Evolutionary conservation across 2,888 invertebrate genomes (phyloP).

Genomic region (Melanophora roralis): DNA sequence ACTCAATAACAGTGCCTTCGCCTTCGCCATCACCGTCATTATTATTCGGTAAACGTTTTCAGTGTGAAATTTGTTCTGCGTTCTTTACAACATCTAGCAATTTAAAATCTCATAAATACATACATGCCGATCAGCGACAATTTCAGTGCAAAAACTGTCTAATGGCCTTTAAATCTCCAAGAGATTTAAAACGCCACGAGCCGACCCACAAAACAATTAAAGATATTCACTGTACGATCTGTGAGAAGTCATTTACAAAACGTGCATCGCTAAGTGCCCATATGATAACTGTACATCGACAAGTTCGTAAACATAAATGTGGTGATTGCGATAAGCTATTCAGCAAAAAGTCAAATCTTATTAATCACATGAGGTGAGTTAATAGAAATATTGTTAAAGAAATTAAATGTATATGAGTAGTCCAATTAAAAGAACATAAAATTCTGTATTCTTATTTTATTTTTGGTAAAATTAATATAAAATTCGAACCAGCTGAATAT

Average conservation of each 20-base stretch:
- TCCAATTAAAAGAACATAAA: too few relatives aligned
- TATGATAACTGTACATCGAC: constrained; percentile 66
- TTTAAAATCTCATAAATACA: constrained; percentile 67
- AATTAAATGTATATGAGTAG: too few relatives aligned
- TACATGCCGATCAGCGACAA: constrained; percentile 65
- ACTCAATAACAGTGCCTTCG: not conserved
- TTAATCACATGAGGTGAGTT: constrained; percentile 67
- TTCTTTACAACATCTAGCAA: constrained; percentile 69
- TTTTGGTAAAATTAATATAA: too few relatives aligned
- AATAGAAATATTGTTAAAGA: not conserved
- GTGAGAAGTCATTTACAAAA: constrained; percentile 67
- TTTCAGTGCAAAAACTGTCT: constrained; percentile 65
- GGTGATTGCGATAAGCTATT: constrained; percentile 67
- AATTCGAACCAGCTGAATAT: too few relatives aligned
- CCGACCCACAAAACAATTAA: constrained; percentile 65
- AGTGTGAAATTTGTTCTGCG: constrained; percentile 68
- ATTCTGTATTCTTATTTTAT: too few relatives aligned
- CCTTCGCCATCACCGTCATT: not conserved
- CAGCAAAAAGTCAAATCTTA: constrained; percentile 68
- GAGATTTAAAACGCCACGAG: constrained; percentile 67
- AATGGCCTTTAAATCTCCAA: constrained; percentile 66
- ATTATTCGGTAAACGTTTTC: constrained; percentile 64
- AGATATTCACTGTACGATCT: constrained; percentile 65
- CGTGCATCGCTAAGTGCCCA: constrained; percentile 66
- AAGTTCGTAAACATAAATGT: constrained; percentile 67